Evolutionary conservation across 2,113 vertebrate genomes (phyloP), one percentile per base, ranked within the genome.

Genomic region (Gopherus evgoodei): DNA sequence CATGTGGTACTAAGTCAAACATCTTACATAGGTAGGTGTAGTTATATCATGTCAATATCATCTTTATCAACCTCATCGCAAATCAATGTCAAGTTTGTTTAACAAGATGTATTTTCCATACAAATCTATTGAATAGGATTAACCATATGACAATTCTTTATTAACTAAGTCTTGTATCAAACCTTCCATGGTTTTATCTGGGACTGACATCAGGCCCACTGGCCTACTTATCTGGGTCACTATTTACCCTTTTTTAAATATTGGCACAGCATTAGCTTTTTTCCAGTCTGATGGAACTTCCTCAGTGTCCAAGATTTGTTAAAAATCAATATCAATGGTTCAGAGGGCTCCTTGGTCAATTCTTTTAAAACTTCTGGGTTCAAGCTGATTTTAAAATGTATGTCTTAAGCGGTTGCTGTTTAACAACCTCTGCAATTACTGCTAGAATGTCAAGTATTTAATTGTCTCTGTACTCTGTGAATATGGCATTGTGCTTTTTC

Each of bases 401-500:
- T 86, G 79, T 6, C 47, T 80, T 4, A 69, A 76, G 10, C 1
- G 1, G n/a, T 47, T 5, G 0, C 24, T 69, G 35, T 75, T 86
- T 86, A 82, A 89, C 72, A 49, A 25, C 13, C 11, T 81, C 62
- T 19, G 12, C 50, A 83, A 38, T 3, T 44, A 83, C 72, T 76
- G 83, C 76, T 86, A 85, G 24, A 54, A 89, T 79, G 25, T 88
- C n/a, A 84, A 14, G 29, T 44, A 82, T 88, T 42, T 25, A 85
- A 65, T 12, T 62, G 4, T 84, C 47, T 11, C n/a, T 62, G 44
- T 19, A 19, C 52, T 53, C 17, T 53, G 52, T 53, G 52, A 53
- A 53, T 21, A 53, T 53, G 52, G 52, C 52, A 53, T 53, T 19
- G 19, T 19, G 52, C 52, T 53, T 53, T 53, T 53, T 53, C 52